Evolutionary conservation across 2,113 vertebrate genomes (phyloP).

Genomic region (Bujurquina vittata): DNA sequence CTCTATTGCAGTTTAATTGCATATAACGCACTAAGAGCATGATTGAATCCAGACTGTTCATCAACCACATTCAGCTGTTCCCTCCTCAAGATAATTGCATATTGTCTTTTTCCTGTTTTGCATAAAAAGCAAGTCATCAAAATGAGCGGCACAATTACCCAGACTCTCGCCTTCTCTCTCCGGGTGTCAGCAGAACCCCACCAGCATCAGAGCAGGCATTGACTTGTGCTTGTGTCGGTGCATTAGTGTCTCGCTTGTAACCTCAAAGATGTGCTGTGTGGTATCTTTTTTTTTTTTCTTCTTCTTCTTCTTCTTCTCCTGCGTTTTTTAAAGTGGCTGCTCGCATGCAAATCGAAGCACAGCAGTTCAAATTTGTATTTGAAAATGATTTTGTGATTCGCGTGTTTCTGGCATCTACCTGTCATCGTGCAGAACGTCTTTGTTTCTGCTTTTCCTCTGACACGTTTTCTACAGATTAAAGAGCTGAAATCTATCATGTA

Average conservation of each 20-base stretch:
- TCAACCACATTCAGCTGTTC: constrained; percentile 81
- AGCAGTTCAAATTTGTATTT: constrained; percentile 45
- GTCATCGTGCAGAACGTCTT: constrained; percentile 34
- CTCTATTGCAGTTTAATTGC: constrained; percentile 86
- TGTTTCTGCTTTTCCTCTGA: constrained; percentile 37
- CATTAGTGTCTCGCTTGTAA: constrained; percentile 62
- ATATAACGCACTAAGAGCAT: constrained; percentile 82
- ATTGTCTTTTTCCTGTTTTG: constrained; percentile 85
- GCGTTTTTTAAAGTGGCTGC: constrained; percentile 48
- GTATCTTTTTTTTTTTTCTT: background rate
- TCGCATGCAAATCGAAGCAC: constrained; percentile 52
- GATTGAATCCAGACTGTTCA: constrained; percentile 84
- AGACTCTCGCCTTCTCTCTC: constrained; percentile 73
- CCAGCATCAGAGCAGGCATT: constrained; percentile 57
- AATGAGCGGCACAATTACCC: constrained; percentile 82
- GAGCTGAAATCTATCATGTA: background rate
- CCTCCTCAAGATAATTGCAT: constrained; percentile 83
- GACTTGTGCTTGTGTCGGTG: constrained; percentile 53
- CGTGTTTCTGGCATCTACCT: constrained; percentile 34
- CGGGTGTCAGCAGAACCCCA: constrained; percentile 73
- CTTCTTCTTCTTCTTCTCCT: background rate
- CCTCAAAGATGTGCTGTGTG: constrained; percentile 47
- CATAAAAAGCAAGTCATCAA: constrained; percentile 83
- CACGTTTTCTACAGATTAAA: constrained; percentile 34
- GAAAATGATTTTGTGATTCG: constrained; percentile 26